Base-by-base conservation (phyloP, 2,113 vertebrate species). In the Clarias macrocephalus region DNA sequence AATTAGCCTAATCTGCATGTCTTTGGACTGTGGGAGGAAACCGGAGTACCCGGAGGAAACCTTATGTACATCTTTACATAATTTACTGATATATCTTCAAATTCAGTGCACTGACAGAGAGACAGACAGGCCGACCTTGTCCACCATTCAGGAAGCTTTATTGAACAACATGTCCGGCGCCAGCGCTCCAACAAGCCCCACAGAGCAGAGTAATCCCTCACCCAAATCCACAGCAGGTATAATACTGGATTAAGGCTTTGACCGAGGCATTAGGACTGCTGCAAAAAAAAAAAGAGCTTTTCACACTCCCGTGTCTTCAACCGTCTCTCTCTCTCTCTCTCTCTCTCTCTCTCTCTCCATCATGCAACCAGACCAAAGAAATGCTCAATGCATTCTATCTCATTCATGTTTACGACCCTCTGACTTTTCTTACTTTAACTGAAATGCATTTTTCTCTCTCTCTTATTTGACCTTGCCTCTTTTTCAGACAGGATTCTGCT, bases 191-290 rank as follows among this genome's bases (percentile, higher is more conserved):
- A 18, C 57, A 37, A 23, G 15, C 19, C 57, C 30, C 37, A 70
- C 54, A 76, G 52, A 66, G 72, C 13, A 28, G 62, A 30, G 75
- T 87, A 89, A 89, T 85, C 79, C 88, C 76, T 60, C 48, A n/a
- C 57, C 12, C 18, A 84, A 84, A 84, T 89, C 88, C 81, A 80
- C 81, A 80, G 82, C 70, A 84, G 70, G 77, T 82, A 85, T 85
- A 85, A 85, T 87, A 62, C 86, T 52, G n/a, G 85, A 89, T 87
- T 87, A 82, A 54, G 73, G 59, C 54, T 59, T 81, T 66, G 42
- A 56, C 33, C 54, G 18, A 80, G 33, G 87, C 56, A 85, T 85
- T 83, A 73, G 23, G 23, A 65, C 77, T 72, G 60, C 85, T 83
- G 59, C 10, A 48, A 12, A 73, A 37, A 12, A 60, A 42, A 52